Evolutionary conservation across 2,113 vertebrate genomes (phyloP), one percentile per base, ranked within the genome.

Genomic region (Chlorodrepanis virens): DNA sequence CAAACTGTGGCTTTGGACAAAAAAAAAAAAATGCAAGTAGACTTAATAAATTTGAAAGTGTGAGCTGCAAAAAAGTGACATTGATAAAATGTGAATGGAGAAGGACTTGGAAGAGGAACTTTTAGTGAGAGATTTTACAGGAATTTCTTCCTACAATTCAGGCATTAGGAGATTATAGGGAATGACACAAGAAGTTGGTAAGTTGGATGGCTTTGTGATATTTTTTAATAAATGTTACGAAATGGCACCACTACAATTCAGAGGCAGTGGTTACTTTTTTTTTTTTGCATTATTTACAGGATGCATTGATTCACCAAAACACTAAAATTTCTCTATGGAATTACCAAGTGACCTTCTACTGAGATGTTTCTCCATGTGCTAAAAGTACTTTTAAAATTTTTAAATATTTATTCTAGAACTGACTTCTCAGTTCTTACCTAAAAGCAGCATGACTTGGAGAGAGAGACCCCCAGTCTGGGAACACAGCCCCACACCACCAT

Each of bases 101-200:
- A 72, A 76, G 18, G 37, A 84, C 45, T 28, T 56, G 13, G 44
- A 64, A 71, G 29, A 37, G 59, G 47, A 57, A 54, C 31, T 91
- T 59, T 33, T 44, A 72, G 14, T 60, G 61, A 61, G 24, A 83
- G 40, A 35, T 47, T 88, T 47, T 45, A 60, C n/a, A 69, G 23
- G 54, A 59, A 72, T 63, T 40, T 54, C 7, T 47, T 54, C n/a
- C 28, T 42, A 4, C 8, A n/a, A 2, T 59, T 86, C 29, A 39
- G 49, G 35, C 25, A 14, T 56, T 42, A 56, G 20, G 25, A 89
- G 18, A 65, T 42, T 24, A 29, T 16, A 47, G 13, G 14, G 7
- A 0, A 0, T 40, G 24, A 39, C 33, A 52, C 23, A 28, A 12
- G 31, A 39, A 82, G n/a, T 4, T 52, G 47, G 9, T 31, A 42